Conservation (phyloP, 2,113 vertebrate species). For the Corythoichthys intestinalis region DNA sequence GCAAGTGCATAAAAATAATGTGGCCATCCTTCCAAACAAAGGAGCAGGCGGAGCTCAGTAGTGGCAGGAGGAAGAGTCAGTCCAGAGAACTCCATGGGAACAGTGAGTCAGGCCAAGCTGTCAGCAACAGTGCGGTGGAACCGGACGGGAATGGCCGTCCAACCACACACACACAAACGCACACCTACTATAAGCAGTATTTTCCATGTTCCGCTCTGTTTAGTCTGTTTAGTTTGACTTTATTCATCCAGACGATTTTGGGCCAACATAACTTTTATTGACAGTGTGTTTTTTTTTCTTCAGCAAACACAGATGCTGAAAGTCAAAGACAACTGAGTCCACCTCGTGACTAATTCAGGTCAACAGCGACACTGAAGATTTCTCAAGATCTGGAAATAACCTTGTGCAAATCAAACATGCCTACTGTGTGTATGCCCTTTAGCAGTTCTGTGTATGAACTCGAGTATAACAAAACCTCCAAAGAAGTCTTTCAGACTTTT, state of each 20-base stretch:
- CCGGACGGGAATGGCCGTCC: constrained; percentile 16
- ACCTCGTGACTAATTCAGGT: constrained; percentile 21
- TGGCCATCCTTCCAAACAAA: constrained; percentile 39
- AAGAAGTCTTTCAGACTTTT: neutral
- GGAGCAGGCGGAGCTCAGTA: constrained; percentile 13
- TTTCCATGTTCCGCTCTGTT: constrained; percentile 34
- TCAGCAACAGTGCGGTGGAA: constrained; percentile 6
- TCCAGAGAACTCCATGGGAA: constrained; percentile 39
- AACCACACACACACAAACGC: neutral
- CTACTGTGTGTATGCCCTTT: constrained; percentile 14
- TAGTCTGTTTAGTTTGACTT: constrained; percentile 16
- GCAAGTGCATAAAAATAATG: constrained; percentile 42
- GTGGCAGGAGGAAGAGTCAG: constrained; percentile 39
- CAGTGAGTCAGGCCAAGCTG: constrained; percentile 37
- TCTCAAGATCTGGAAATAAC: constrained; percentile 10
- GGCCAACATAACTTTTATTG: constrained; percentile 19
- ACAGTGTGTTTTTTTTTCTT: constrained; percentile 24
- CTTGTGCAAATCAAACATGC: constrained; percentile 18
- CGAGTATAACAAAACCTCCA: neutral
- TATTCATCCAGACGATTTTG: constrained; percentile 25
- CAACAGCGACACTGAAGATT: constrained; percentile 21
- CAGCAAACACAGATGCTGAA: constrained; percentile 19
- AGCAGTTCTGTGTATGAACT: neutral
- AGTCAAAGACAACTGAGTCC: constrained; percentile 1
- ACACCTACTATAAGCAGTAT: constrained; percentile 8